A percentile compares a stretch with the other conserved stretches of the same genome.
Evolutionary conservation across 2,888 invertebrate species (phyloP).

Genomic region (Spicauda simplicius): DNA sequence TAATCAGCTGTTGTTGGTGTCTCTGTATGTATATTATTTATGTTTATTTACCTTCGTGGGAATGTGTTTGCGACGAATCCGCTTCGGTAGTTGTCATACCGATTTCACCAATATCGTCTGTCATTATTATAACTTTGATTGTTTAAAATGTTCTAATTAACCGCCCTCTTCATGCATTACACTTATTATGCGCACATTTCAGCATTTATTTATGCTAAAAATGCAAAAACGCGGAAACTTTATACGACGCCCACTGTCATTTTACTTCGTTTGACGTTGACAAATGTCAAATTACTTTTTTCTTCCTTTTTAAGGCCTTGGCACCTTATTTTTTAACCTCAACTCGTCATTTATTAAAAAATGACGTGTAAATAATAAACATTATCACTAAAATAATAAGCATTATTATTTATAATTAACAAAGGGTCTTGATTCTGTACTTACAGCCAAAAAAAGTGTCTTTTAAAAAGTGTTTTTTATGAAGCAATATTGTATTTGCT

Average conservation of each 20-base stretch:
- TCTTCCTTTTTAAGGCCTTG: too few relatives aligned
- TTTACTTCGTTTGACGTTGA: neutral
- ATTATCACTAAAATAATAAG: too few relatives aligned
- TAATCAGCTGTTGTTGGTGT: slow-evolving; percentile 15
- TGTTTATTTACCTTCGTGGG: slow-evolving; percentile 75
- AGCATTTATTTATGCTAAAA: neutral
- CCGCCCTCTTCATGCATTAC: neutral
- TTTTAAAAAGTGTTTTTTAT: too few relatives aligned
- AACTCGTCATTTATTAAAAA: too few relatives aligned
- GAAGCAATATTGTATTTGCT: too few relatives aligned
- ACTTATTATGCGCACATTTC: slow-evolving; percentile 10
- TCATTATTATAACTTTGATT: slow-evolving; percentile 41
- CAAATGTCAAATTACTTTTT: neutral
- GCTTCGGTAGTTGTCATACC: slow-evolving; percentile 69
- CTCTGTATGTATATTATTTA: slow-evolving; percentile 4
- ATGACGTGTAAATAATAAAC: too few relatives aligned
- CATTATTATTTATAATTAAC: too few relatives aligned
- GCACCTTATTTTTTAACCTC: too few relatives aligned
- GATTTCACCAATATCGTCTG: slow-evolving; percentile 68
- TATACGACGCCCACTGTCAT: neutral
- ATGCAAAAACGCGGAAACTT: slow-evolving; percentile 22
- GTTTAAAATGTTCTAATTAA: neutral
- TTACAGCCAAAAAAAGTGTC: too few relatives aligned
- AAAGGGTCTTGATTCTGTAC: too few relatives aligned
- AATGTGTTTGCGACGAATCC: slow-evolving; percentile 73